Evolutionary conservation across 1,140 invertebrate genomes (phyloP), one percentile per base, ranked within the genome.

Genomic region (Lepidurus couesii): DNA sequence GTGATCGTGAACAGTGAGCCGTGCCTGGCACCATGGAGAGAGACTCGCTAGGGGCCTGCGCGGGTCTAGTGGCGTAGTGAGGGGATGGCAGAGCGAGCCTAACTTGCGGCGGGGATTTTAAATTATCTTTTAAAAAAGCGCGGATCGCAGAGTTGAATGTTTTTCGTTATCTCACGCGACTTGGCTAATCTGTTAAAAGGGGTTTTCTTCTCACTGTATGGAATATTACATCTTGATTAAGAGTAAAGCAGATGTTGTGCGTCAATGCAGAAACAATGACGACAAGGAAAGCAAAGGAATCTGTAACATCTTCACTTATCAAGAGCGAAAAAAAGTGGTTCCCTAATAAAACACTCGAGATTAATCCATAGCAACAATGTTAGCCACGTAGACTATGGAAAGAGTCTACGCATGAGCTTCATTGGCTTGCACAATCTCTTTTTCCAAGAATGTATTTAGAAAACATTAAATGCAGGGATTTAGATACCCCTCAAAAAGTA

Each of bases 181-280:
- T n/a, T 65, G 1, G 53, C 16, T 65, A 16, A n/a, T n/a, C 16
- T 65, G 0, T 65, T 65, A 65, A 65, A 65, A 16, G 53, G n/a
- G 53, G 53, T 7, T 65, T 65, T 47, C 16, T 65, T 65, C 21
- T 13, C 21, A 21, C 21, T 65, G 8, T 65, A 11, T 7, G 21
- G 2, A 65, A 7, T 65, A 10, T 4, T 13, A 65, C 6, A 16
- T 21, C 21, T 5, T 65, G 53, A 16, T 5, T 65, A 65, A 65
- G 21, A 21, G 8, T n/a, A 65, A 65, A 21, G 21, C 53, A 65
- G n/a, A 65, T 65, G 53, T 65, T 34, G 53, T 65, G 53, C 53
- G 53, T 65, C 53, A 65, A 65, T 65, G 53, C 53, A 65, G 16
- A 65, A 65, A 65, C 16, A 65, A 65, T 65, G 53, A 65, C 53